phyloP scores from a whole-genome alignment of 2,888 invertebrate species.

The Epirrita christyi region DNA sequence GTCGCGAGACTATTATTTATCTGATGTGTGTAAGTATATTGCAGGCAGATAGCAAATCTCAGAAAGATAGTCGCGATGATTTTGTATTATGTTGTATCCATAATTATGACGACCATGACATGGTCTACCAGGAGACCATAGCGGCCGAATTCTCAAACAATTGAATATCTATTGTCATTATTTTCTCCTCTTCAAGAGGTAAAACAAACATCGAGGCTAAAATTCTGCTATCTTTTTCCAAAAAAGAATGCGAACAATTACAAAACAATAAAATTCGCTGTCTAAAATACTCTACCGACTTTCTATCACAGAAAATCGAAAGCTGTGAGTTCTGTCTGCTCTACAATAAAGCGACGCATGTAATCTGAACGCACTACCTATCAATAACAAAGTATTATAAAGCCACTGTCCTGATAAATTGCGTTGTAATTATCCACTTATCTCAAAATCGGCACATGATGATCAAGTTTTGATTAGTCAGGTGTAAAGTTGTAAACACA shows the following conservation, averaged over 20 bases:
- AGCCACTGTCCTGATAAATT: constrained; percentile 6
- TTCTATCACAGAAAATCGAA: not conserved
- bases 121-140: too few species aligned
- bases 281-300: not conserved
- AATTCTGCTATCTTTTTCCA: too few species aligned
- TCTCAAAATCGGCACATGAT: constrained; percentile 36
- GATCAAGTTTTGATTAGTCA: constrained; percentile 43
- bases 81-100: too few species aligned
- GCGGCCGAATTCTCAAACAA: too few species aligned
- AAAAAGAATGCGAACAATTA: not conserved
- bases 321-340: not conserved
- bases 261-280: not conserved
- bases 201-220: too few species aligned
- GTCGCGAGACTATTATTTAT: constrained; percentile 15
- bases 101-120: too few species aligned
- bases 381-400: not conserved
- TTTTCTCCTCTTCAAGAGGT: too few species aligned
- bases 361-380: not conserved
- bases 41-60: too few species aligned
- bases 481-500: constrained; percentile 43
- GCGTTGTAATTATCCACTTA: constrained; percentile 27
- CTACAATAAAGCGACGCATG: not conserved
- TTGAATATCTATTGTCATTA: too few species aligned
- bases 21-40: not conserved
- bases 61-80: too few species aligned